Evolutionary conservation across 2,113 vertebrate genomes (phyloP), one percentile per base, ranked within the genome.

Genomic region (Garra rufa): DNA sequence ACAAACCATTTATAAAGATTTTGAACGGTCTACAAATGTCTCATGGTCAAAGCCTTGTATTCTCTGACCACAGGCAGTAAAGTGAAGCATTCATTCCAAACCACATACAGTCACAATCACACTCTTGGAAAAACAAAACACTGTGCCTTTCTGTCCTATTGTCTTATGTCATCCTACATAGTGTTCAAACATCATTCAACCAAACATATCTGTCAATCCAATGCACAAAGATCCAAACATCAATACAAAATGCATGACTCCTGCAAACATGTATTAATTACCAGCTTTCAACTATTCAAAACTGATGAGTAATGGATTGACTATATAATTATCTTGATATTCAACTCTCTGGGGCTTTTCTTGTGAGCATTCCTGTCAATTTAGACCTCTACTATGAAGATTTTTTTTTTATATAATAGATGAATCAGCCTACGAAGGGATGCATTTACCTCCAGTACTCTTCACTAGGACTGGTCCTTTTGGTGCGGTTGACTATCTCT

Each of bases 381-480:
- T 63, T 7, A 48, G 13, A 48, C 11, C n/a, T 26, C 57, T 57
- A 10, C 55, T 24, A 59, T 59, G 14, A n/a, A n/a, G n/a, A n/a
- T n/a, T n/a, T n/a, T n/a, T n/a, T n/a, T n/a, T n/a, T n/a, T n/a
- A n/a, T n/a, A n/a, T n/a, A n/a, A n/a, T n/a, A n/a, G 4, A 70
- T 41, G 1, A 41, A 41, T 70, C 2, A 2, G n/a, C 19, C 9
- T 6, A 41, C 9, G n/a, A 70, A n/a, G 67, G 19, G 59, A 34
- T 59, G 52, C 34, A 24, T 65, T 92, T 93, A 99, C 98, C 96
- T 99, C 98, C 98, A 99, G 94, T 98, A 99, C 91, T 99, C 98
- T 91, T 99, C 97, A 0, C 98, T 99, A 91, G 98, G 98, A 89
- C 98, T 99, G 89, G 97, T 98, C 91, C 98, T 95, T 91, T 97